These are phyloP conservation scores for Coregonus sp. DNA, from an alignment of 2,797 vertebrate species.

Conservation along the genomic window DNA sequence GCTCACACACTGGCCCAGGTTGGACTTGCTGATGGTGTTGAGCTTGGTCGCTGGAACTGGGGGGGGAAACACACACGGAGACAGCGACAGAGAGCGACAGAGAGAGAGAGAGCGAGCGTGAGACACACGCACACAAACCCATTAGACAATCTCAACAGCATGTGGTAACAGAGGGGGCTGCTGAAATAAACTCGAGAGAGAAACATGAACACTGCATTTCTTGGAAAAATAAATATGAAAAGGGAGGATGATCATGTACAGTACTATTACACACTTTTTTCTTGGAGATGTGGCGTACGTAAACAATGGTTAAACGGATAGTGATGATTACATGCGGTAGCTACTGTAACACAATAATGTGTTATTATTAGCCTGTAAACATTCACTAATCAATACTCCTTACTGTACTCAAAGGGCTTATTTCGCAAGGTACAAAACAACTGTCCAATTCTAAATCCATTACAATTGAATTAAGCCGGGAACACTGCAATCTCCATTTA, in stretches of 20 bases:
- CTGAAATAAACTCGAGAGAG: too few species aligned
- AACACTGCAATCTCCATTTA: neutral
- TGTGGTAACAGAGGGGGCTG: too few species aligned
- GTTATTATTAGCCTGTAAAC: neutral
- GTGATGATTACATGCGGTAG: neutral
- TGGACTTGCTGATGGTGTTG: constrained; percentile 93
- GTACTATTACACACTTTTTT: too few species aligned
- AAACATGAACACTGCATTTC: too few species aligned
- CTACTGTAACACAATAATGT: neutral
- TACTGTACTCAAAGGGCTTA: neutral
- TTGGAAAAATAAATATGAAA: too few species aligned
- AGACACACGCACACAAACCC: neutral
- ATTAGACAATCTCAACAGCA: too few species aligned
- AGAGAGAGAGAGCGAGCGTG: neutral
- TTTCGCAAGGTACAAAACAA: neutral
- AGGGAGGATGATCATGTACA: too few species aligned
- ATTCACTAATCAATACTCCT: neutral
- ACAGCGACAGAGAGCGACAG: too few species aligned
- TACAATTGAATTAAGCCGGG: neutral
- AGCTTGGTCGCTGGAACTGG: constrained; percentile 95
- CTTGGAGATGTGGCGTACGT: too few species aligned
- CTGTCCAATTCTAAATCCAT: neutral
- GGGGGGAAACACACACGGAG: neutral
- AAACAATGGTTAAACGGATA: too few species aligned
- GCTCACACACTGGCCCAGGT: constrained; percentile 94